These are phyloP conservation scores for Nansenia antarctica DNA, from an alignment of 2,113 vertebrate species.

Conservation along the genomic window DNA sequence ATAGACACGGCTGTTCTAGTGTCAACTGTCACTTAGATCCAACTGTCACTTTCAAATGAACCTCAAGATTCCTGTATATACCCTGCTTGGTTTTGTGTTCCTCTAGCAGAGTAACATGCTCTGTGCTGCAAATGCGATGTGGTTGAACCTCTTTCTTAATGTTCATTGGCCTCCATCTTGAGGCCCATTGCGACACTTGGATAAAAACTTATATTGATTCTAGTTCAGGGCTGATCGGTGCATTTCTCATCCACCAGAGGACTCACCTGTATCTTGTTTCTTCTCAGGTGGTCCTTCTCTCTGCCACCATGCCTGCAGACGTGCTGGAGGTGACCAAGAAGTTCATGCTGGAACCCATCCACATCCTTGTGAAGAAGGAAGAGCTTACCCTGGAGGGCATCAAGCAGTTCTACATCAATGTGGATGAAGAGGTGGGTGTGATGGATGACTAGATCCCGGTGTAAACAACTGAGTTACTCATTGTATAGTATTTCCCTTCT, in stretches of 20 bases:
- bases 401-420: slow-evolving; percentile 99
- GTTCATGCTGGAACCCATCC: slow-evolving; percentile 97
- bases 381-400: slow-evolving; percentile 98
- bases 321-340: slow-evolving; percentile 99
- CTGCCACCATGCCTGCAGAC: slow-evolving; percentile 97
- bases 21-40: too few species aligned
- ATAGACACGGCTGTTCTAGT: too few species aligned
- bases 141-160: slow-evolving; percentile 80
- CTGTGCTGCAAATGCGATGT: slow-evolving; percentile 61
- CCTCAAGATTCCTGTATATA: too few species aligned
- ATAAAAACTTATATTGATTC: background rate
- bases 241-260: background rate
- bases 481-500: slow-evolving; percentile 55
- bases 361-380: slow-evolving; percentile 97
- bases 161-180: slow-evolving; percentile 71
- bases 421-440: slow-evolving; percentile 90
- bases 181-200: slow-evolving; percentile 67
- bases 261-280: background rate
- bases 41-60: too few species aligned
- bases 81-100: too few species aligned
- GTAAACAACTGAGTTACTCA: background rate
- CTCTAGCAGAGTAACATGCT: slow-evolving; percentile 63
- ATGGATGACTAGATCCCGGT: background rate
- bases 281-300: slow-evolving; percentile 91
- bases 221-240: background rate